Evolutionary conservation across 1,140 invertebrate species (phyloP), one percentile per base, ranked within the genome.

Genomic region (Macrosteles quadrilineatus): DNA sequence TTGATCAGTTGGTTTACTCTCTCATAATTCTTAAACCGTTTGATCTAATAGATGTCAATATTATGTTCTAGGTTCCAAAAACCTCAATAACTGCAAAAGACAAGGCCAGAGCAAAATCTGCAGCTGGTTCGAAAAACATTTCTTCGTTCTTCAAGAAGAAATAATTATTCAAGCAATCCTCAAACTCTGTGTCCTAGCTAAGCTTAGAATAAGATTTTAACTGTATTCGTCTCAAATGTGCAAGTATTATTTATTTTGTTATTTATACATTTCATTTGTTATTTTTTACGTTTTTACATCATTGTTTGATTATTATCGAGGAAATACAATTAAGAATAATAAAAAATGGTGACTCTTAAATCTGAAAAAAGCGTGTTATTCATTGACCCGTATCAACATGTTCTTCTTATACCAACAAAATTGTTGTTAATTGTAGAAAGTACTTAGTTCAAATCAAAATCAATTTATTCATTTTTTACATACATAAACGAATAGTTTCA

Each of bases 61-160:
- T n/a, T 45, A 27, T 25, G 62, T 65, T 32, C 57, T 66, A 71
- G 68, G 62, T 63, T 36, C 31, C 47, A 17, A 40, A 63, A 29
- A 70, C 73, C 57, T 67, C 73, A 36, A 67, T 74, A 23, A 66
- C 73, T 23, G 68, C 75, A n/a, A 77, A 77, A 66, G 75, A 77
- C 14, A 77, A 77, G 45, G 74, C 76, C 12, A 72, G 74, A 36
- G 74, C 75, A n/a, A 78, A 78, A 73, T 71, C 77, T 55, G 77
- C 77, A 23, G 55, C 72, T 17, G 76, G 76, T 4, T 74, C 76
- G 0, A 76, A 76, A 72, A 73, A 68, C 62, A 75, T 76, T 36
- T 71, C 76, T 23, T 74, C 75, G 11, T 76, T 76, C 66, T 76
- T 76, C 45, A 76, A 75, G 55, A 76, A 76, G 70, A 71, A 73